phyloP scores from a whole-genome alignment of 2,113 vertebrate species.

The Lepus timidus region DNA sequence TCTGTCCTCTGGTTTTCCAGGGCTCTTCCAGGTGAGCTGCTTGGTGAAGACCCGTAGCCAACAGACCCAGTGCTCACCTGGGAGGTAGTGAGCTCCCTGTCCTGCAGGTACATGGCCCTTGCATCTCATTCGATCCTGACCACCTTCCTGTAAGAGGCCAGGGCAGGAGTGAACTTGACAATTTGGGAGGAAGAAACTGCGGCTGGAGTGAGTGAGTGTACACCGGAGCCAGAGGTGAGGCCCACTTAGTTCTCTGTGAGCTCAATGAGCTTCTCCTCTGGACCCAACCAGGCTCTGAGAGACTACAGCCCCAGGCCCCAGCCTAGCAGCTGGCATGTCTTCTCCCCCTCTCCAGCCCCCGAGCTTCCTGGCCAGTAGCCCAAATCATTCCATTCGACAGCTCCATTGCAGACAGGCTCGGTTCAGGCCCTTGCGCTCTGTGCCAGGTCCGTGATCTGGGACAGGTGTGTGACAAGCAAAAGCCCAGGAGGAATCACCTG shows the following conservation, averaged over 20 bases:
- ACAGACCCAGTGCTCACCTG: not conserved
- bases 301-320: not conserved
- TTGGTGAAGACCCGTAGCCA: not conserved
- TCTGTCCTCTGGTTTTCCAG: not conserved
- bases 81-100: not conserved
- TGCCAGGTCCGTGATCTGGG: not conserved
- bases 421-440: not conserved
- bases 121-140: not conserved
- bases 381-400: not conserved
- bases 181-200: not conserved
- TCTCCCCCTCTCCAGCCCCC: not conserved
- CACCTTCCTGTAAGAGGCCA: not conserved
- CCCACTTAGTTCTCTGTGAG: not conserved
- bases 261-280: not conserved
- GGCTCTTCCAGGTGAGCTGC: not conserved
- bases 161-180: not conserved
- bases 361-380: not conserved
- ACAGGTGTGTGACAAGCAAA: not conserved
- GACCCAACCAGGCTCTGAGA: not conserved
- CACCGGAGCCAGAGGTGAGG: not conserved
- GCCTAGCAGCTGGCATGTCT: not conserved
- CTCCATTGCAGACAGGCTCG: not conserved
- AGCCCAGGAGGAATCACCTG: not conserved
- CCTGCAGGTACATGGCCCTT: not conserved
- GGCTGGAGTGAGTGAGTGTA: not conserved